phyloP scores from a whole-genome alignment of 2,113 vertebrate genomes.

The Pelecanus crispus region DNA sequence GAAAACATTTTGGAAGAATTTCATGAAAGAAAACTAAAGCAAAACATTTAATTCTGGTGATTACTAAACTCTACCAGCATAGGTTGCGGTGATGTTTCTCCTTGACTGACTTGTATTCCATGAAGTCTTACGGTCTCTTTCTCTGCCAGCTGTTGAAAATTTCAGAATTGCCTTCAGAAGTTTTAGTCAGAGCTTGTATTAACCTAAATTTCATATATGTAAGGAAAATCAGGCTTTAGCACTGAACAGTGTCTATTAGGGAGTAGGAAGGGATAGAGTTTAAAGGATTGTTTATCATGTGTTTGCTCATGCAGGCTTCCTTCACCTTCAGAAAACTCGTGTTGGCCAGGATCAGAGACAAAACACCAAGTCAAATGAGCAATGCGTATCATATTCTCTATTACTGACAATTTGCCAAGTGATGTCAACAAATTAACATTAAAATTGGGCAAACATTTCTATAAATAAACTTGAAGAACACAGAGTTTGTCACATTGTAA shows the following conservation, averaged over 20 bases:
- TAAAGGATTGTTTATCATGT: background rate
- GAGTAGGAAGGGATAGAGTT: background rate
- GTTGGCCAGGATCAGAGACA: background rate
- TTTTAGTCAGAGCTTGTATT: background rate
- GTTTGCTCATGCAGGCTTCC: background rate
- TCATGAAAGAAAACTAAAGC: background rate
- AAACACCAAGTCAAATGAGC: background rate
- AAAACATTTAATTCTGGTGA: background rate
- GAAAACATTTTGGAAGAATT: background rate
- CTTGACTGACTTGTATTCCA: background rate
- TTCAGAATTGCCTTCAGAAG: background rate
- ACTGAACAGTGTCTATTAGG: background rate
- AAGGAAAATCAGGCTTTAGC: background rate
- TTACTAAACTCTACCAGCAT: background rate
- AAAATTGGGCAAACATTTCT: background rate
- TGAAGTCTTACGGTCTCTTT: background rate
- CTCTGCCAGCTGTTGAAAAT: background rate
- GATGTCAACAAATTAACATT: background rate
- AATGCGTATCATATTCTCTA: background rate
- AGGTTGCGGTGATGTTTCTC: background rate
- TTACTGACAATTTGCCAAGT: background rate
- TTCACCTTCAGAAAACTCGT: background rate
- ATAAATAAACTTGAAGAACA: background rate
- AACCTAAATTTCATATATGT: background rate
- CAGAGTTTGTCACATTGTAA: background rate